Evolutionary conservation across 2,797 vertebrate genomes (phyloP).

Genomic region (Hirundo rustica): DNA sequence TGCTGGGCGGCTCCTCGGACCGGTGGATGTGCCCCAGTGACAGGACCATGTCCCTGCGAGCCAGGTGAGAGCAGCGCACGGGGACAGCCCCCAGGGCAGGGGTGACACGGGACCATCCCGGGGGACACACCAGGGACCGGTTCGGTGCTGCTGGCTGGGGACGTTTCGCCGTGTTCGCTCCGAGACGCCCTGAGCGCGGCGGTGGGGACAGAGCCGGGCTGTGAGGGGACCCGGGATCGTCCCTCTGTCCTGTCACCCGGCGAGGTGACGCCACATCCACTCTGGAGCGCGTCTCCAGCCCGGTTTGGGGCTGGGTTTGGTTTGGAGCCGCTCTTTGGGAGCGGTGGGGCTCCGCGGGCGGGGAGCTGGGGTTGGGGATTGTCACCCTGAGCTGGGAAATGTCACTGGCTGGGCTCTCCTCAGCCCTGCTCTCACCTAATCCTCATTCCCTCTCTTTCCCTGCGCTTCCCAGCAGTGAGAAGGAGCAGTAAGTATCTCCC

Average conservation of each 20-base stretch:
- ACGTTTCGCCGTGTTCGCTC: fast-evolving
- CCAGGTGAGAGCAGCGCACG: conserved; percentile 64
- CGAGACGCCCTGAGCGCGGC: fast-evolving
- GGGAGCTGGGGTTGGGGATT: fast-evolving
- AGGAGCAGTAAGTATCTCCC: conserved; percentile 79
- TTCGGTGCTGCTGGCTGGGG: fast-evolving
- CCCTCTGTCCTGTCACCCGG: neutral
- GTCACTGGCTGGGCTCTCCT: neutral
- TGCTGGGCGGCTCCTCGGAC: conserved; percentile 73
- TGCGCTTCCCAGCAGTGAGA: conserved; percentile 71
- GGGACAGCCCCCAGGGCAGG: fast-evolving
- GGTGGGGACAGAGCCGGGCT: neutral
- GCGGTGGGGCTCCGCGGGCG: fast-evolving
- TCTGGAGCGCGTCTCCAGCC: neutral
- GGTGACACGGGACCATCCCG: fast-evolving
- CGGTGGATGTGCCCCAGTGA: conserved; percentile 79
- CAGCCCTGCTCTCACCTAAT: neutral
- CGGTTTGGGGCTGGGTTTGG: fast-evolving
- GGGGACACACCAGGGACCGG: fast-evolving
- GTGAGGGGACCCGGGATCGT: neutral
- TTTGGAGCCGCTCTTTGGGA: neutral
- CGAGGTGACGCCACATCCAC: neutral
- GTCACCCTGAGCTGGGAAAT: neutral
- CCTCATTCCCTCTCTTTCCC: neutral
- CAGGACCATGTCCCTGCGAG: conserved; percentile 72